Conservation (phyloP, 2,113 vertebrate genomes). For the Panthera leo region DNA sequence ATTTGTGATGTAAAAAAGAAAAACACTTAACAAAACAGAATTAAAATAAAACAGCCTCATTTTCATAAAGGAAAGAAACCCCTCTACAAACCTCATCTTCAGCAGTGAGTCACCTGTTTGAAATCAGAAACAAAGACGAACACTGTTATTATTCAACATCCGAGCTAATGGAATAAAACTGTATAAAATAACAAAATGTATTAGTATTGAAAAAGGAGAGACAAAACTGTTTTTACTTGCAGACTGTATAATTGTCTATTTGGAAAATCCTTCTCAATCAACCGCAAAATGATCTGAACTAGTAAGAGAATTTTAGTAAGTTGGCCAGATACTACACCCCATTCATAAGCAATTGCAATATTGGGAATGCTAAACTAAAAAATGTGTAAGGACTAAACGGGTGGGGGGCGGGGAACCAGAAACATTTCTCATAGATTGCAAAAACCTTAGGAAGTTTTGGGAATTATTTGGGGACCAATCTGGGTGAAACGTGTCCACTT, state of each 20-base stretch:
- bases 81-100: not conserved
- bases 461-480: not conserved
- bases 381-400: not conserved
- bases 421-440: not conserved
- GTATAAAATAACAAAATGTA: not conserved
- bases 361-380: constrained; percentile 45
- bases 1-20: not conserved
- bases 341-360: constrained; percentile 45
- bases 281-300: constrained; percentile 22
- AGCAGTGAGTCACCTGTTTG: not conserved
- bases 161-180: not conserved
- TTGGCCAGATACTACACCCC: not conserved
- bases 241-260: not conserved
- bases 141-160: not conserved
- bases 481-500: not conserved
- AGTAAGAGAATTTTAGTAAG: constrained; percentile 11
- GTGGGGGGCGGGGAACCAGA: not conserved
- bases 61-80: constrained; percentile 40
- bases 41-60: not conserved
- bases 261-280: constrained; percentile 48
- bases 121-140: not conserved
- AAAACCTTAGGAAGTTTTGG: not conserved
- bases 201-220: not conserved
- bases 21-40: not conserved
- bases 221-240: constrained; percentile 35